These are phyloP conservation scores for Crenuchus spilurus DNA, from an alignment of 2,797 vertebrate species.

Conservation along the genomic window DNA sequence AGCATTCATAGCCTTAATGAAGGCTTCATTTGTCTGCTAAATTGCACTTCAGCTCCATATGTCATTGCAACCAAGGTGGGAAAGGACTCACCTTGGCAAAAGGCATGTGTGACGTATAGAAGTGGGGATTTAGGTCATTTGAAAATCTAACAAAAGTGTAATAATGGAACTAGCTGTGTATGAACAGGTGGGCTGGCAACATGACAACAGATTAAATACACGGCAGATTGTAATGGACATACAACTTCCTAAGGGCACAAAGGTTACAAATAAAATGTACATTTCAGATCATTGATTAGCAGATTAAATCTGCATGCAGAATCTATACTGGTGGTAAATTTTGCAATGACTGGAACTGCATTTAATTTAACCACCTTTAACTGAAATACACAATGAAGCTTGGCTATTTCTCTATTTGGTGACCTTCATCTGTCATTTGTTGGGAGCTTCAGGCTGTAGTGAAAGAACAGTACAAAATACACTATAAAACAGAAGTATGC, in stretches of 20 bases:
- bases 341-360: no score
- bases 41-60: conserved; percentile 76
- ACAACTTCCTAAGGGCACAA: not conserved
- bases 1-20: conserved; percentile 76
- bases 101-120: conserved; percentile 27
- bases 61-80: conserved; percentile 67
- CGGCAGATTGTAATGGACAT: not conserved
- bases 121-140: not conserved
- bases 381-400: no score
- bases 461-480: no score
- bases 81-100: conserved; percentile 72
- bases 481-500: no score
- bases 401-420: no score
- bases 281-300: no score
- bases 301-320: no score
- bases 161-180: not conserved
- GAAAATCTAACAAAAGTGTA: not conserved
- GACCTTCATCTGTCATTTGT: no score
- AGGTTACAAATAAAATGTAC: not conserved
- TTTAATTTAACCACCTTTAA: no score
- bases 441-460: no score
- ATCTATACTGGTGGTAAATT: no score
- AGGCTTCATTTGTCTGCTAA: conserved; percentile 78
- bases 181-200: conserved; percentile 21
- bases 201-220: not conserved